Base-by-base conservation (phyloP, 2,888 invertebrate genomes). In the Diaprepes abbreviatus region DNA sequence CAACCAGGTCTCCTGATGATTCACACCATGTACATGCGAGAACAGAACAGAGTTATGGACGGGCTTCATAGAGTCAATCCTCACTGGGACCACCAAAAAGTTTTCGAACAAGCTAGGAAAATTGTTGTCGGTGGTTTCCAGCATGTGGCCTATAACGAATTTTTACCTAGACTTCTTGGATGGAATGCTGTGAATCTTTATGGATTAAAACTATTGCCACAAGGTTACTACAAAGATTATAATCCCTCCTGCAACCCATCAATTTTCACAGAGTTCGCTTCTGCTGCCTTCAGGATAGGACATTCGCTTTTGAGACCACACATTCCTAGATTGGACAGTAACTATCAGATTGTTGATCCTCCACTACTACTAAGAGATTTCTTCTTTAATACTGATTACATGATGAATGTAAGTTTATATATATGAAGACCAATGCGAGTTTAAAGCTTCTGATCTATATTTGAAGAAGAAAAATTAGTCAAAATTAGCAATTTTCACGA, bases 141-240 rank as follows among this genome's bases (percentile, higher is more conserved):
- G 66, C 95, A 96, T 77, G 87, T 93, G 38, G 90, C 93, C 0
- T 96, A 92, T 85, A 95, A 94, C 79, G 96, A 96, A 83, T 96
- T 94, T 86, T 84, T 98, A 59, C 98, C 97, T 0, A 88, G 96
- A 62, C 86, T 98, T 48, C 88, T 98, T 9, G 96, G 97, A 4
- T 94, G 93, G 92, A 93, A 94, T 76, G 93, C 94, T n/a, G 91
- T 96, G 69, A 93, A 93, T 78, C 86, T 95, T 4, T 97, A 96
- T 81, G 96, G 94, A 3, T 84, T 98, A 60, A 95, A 94, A 76
- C 87, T 97, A 3, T 81, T 92, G 75, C 90, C 92, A 0, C 92
- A 94, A 78, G 92, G 96, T 9, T 73, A 73, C 35, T 73, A 73
- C 43, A 93, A 93, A 79, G 94, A 94, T 66, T 96, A 96, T 83